Base-by-base conservation (phyloP, 2,113 vertebrate genomes). In the Conger conger region DNA sequence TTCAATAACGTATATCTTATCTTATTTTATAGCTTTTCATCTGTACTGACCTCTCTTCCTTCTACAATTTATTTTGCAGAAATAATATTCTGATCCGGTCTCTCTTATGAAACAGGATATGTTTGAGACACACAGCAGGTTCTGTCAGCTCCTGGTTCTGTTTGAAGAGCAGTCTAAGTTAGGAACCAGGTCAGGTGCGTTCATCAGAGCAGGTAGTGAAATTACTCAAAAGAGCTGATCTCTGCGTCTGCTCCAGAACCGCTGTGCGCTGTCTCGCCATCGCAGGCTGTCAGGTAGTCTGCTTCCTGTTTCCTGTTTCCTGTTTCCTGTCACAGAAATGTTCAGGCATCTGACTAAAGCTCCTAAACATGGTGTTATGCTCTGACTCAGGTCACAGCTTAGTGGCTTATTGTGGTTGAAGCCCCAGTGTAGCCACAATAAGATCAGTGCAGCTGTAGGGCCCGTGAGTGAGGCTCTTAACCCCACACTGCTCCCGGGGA, bases 251-350 rank as follows among this genome's bases (percentile, higher is more conserved):
- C 68, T 94, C 94, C 94, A 94, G n/a, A n/a, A 89, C 57, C 76
- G 36, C 84, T 85, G 84, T 76, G 87, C 83, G 45, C 40, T 33
- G 17, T n/a, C 27, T 36, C 20, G 79, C 33, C 35, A 16, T 88
- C 90, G n/a, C n/a, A 88, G 88, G 88, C 90, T 86, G 93, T 92
- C 92, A 93, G 92, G 92, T 93, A 93, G 91, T 91, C 93, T 91
- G 90, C 92, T 96, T 96, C 54, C 40, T 57, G 54, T 57, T 57
- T 96, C 54, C 40, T 57, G 54, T 57, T 57, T 57, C 95, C 95
- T 93, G 91, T 95, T 95, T 95, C 95, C 94, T 89, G 85, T 88
- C 91, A 90, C 86, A 85, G 91, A 94, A 93, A 92, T 63, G 91
- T 92, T 94, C 93, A 57, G 16, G 1, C 54, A 18, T 57, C 54